These are phyloP conservation scores for Mystacornis crossleyi DNA, from an alignment of 2,113 vertebrate species.

Conservation along the genomic window DNA sequence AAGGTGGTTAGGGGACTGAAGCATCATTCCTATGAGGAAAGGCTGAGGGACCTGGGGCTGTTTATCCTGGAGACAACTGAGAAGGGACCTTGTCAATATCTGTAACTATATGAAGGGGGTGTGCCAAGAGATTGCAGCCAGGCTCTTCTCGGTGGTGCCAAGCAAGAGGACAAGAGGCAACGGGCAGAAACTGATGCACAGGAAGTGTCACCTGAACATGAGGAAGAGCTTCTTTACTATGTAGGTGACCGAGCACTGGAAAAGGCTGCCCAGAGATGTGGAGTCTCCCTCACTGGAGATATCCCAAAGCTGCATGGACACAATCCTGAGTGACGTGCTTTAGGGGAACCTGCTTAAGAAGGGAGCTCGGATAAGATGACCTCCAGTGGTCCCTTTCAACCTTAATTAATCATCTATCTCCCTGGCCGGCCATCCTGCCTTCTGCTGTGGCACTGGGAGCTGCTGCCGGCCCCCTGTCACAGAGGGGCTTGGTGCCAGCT, in stretches of 20 bases:
- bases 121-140: background rate
- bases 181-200: background rate
- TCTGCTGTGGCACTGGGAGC: background rate
- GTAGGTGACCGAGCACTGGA: background rate
- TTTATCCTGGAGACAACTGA: background rate
- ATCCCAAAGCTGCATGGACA: background rate
- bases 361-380: background rate
- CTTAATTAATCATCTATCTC: background rate
- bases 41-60: background rate
- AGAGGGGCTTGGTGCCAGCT: background rate
- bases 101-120: background rate
- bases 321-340: accelerated
- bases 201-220: background rate
- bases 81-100: too few relatives aligned
- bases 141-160: background rate
- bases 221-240: background rate
- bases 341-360: background rate
- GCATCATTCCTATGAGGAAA: background rate
- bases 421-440: accelerated
- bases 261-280: background rate
- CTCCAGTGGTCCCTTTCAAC: background rate
- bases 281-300: background rate
- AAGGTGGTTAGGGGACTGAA: background rate
- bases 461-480: background rate
- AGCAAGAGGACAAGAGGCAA: background rate